A percentile compares a stretch with the other conserved stretches of the same genome.
Conservation (phyloP, 2,888 invertebrate genomes). For the Ethmia dodecea region DNA sequence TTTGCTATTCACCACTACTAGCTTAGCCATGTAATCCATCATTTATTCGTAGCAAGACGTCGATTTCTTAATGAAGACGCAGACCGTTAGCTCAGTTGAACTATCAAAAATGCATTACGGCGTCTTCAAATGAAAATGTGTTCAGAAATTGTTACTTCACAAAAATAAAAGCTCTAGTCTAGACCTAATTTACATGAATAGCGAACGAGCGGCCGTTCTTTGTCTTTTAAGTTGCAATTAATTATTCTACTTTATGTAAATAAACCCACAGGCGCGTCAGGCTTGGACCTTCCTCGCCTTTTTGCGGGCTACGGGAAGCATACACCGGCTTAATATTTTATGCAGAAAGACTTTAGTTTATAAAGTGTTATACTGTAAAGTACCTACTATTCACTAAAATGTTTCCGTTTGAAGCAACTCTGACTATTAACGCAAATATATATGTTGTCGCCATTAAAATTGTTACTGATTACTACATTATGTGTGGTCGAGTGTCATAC, state of each 20-base stretch:
- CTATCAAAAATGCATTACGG: constrained; percentile 7
- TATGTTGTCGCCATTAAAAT: too few relatives aligned
- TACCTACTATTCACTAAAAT: too few relatives aligned
- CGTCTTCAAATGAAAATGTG: constrained; percentile 7
- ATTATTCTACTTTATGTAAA: constrained; percentile 73
- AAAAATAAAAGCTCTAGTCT: constrained; percentile 43
- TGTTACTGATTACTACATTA: too few relatives aligned
- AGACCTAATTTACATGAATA: constrained; percentile 68
- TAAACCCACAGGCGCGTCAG: constrained; percentile 45
- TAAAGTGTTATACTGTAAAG: constrained; percentile 27
- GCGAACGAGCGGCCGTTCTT: constrained; percentile 54
- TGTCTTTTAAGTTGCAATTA: constrained; percentile 70
- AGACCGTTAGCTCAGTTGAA: too few relatives aligned
- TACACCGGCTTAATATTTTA: constrained; percentile 38
- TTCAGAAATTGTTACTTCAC: constrained; percentile 23
- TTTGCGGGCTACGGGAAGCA: constrained; percentile 35
- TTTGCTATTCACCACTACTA: too few relatives aligned
- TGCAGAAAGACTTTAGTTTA: constrained; percentile 31
- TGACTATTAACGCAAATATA: too few relatives aligned
- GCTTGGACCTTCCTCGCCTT: constrained; percentile 39
- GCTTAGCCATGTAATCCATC: too few relatives aligned
- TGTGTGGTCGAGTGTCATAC: too few relatives aligned
- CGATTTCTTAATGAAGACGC: too few relatives aligned
- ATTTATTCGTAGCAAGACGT: too few relatives aligned
- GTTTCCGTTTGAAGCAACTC: too few relatives aligned